Evolutionary conservation across 2,888 invertebrate species (phyloP).

Genomic region (Spilarctia lutea): DNA sequence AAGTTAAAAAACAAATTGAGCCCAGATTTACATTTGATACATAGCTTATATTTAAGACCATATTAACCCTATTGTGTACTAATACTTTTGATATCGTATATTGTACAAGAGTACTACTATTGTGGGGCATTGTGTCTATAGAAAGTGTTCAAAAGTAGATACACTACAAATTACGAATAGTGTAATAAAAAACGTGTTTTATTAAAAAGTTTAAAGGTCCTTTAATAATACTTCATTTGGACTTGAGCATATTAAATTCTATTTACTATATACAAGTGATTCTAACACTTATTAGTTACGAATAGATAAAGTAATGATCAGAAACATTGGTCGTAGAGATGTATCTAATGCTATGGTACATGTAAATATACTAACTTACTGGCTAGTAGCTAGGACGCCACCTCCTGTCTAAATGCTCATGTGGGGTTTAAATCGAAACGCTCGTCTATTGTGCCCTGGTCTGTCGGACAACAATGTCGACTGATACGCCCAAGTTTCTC

Average conservation of each 20-base stretch:
- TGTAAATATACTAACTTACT: not conserved
- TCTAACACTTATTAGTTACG: not conserved
- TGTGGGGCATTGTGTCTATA: slow-evolving; percentile 10
- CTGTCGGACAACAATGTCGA: not conserved
- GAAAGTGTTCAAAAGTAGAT: not conserved
- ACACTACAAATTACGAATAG: not conserved
- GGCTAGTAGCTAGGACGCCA: slow-evolving; percentile 4
- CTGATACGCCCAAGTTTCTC: not conserved
- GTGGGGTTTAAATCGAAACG: not conserved
- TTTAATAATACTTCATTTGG: slow-evolving; percentile 36
- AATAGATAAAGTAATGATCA: slow-evolving; percentile 11
- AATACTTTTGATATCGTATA: slow-evolving; percentile 5
- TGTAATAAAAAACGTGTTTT: slow-evolving; percentile 19
- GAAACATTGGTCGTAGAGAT: slow-evolving; percentile 25
- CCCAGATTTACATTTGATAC: slow-evolving; percentile 12
- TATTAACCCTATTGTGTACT: not conserved
- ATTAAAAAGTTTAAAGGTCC: slow-evolving; percentile 25
- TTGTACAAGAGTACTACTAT: not conserved
- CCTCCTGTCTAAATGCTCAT: not conserved
- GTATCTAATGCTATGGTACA: slow-evolving; percentile 7
- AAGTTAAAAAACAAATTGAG: slow-evolving; percentile 3
- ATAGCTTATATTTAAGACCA: not conserved
- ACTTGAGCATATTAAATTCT: slow-evolving; percentile 41
- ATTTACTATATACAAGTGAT: slow-evolving; percentile 23
- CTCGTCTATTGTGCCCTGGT: not conserved